These are phyloP conservation scores for Gobius niger DNA, from an alignment of 2,113 vertebrate species.

Conservation along the genomic window DNA sequence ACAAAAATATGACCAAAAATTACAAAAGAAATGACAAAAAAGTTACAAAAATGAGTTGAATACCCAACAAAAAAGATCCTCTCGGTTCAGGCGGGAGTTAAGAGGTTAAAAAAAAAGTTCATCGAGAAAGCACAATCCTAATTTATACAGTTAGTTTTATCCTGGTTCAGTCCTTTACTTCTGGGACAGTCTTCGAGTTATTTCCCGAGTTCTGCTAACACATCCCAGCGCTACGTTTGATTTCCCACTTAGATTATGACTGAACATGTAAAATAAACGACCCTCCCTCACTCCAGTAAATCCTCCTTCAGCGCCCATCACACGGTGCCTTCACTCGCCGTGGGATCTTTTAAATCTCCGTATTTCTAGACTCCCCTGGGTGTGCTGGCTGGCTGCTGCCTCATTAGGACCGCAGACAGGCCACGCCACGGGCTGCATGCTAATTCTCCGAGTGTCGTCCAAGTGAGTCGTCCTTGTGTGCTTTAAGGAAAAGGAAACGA, in stretches of 20 bases:
- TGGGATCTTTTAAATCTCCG: conserved; percentile 23
- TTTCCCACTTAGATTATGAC: background rate
- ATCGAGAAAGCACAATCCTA: no score
- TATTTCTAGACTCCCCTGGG: conserved; percentile 42
- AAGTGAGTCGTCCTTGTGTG: conserved; percentile 67
- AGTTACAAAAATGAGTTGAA: no score
- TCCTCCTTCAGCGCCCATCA: conserved; percentile 49
- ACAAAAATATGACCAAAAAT: no score
- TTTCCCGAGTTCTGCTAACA: no score
- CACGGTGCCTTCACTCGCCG: conserved; percentile 37
- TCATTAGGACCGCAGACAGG: conserved; percentile 74
- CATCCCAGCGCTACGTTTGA: background rate
- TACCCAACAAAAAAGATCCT: no score
- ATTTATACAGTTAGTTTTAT: no score
- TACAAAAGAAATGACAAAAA: no score
- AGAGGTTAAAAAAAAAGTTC: no score
- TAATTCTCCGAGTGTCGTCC: conserved; percentile 69
- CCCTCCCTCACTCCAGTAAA: conserved; percentile 25
- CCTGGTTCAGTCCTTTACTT: no score
- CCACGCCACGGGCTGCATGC: conserved; percentile 70
- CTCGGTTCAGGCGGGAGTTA: no score
- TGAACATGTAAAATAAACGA: conserved; percentile 44
- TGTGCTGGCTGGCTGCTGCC: conserved; percentile 63
- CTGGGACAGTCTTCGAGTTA: no score
- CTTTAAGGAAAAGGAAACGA: conserved; percentile 35